Base-by-base conservation (phyloP, 2,113 vertebrate species). In the Procapra przewalskii region DNA sequence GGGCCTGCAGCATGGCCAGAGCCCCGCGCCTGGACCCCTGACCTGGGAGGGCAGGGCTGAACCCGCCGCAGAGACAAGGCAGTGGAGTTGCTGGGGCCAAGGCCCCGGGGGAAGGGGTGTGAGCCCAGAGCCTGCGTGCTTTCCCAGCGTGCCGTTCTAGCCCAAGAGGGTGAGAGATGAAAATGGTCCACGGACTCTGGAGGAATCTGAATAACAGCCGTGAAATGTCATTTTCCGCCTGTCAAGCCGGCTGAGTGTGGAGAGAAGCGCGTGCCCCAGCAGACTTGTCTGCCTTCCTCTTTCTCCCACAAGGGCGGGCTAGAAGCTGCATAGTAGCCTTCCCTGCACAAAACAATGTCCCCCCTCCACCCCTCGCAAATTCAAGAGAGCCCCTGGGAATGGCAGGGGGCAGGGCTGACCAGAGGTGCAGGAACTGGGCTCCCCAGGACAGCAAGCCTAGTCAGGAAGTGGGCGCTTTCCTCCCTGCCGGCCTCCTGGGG, bases 401-500 rank as follows among this genome's bases (percentile, higher is more conserved):
- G 0, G 9, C 1, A 5, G 77, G 45, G 29, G 43, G 40, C 29
- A 14, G 25, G 13, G 40, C 40, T 48, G 75, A 5, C n/a, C 27
- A 1, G 36, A 36, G 0, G 0, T 2, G 36, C 6, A 2, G 2
- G 0, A 23, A 4, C 16, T 1, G 3, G 52, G 29, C 88, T 90
- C 36, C 1, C 17, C 19, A 19, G 43, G 54, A 12, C 1, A 14
- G 27, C 1, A 2, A 80, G 77, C 25, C 2, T 1, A 19, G 7
- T 19, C 1, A 2, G 23, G 33, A 3, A 27, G 23, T 1, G 2
- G 31, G 33, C 8, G 2, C 19, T 36, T 4, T 25, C 31, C 45
- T 27, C 21, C 21, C 13, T 3, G 48, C 14, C 21, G 4, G 7
- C 31, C 12, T 11, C 10, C 17, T 4, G 48, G 31, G 55, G 33